Base-by-base conservation (phyloP, 2,113 vertebrate genomes). In the Lagopus leucura region DNA sequence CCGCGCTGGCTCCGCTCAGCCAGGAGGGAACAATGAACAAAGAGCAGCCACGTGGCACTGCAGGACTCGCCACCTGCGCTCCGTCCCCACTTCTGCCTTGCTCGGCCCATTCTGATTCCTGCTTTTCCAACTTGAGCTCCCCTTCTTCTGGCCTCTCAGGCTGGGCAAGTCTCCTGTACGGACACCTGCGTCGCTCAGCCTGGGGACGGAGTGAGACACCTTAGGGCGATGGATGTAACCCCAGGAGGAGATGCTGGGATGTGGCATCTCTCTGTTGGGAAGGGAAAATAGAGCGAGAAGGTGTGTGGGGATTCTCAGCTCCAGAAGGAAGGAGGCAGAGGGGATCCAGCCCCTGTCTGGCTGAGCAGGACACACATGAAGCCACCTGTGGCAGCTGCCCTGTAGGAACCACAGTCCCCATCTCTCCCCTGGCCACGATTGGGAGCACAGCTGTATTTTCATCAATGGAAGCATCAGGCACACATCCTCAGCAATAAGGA, bases 1-100 rank as follows among this genome's bases (percentile, higher is more conserved):
- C 45, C 28, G 2, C 1, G 6, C 4, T 1, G 8, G 58, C 58
- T 45, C 74, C 3, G 0, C 8, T 0, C 7, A 82, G 92, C 74
- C 91, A 89, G 30, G 74, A 66, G 69, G 76, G 95, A 96, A 96
- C 96, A 95, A 90, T 91, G 93, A 77, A 96, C 92, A 91, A 95
- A 42, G 85, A 67, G 16, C 88, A 42, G 45, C 3, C 4, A 91
- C 28, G 50, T 88, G 91, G 88, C 7, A 0, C 4, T 0, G 1
- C 30, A 27, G 45, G 50, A 84, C 5, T 0, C 25, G 92, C n/a
- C 63, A 65, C 80, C 66, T 40, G 42, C 0, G 2, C 21, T 20
- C 28, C n/a, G 6, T 20, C 45, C 63, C 43, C 74, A 54, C 1
- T 30, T 54, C 25, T 54, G 52, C 52, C 52, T 54, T 54, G 77